phyloP scores from a whole-genome alignment of 2,888 invertebrate species.

The Tetropium fuscum region DNA sequence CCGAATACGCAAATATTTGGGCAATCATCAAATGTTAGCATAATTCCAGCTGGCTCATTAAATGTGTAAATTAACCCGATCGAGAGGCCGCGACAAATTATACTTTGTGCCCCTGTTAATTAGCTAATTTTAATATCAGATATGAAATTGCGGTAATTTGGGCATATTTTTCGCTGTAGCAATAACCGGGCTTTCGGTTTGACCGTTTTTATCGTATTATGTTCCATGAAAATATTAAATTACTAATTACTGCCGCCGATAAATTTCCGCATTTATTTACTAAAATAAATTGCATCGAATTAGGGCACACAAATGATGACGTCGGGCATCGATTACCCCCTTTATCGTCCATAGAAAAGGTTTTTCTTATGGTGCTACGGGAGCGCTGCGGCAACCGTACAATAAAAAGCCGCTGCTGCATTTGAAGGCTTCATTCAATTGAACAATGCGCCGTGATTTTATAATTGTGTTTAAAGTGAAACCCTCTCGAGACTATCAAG shows the following conservation, averaged over 20 bases:
- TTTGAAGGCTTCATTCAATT: conserved; percentile 53
- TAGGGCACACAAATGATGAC: too few relatives aligned
- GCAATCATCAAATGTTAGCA: conserved; percentile 14
- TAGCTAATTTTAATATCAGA: too few relatives aligned
- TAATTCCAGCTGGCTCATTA: conserved; percentile 5
- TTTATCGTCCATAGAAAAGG: neutral
- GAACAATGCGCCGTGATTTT: conserved; percentile 55
- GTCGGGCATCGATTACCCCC: conserved; percentile 16
- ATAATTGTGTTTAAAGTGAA: conserved; percentile 57
- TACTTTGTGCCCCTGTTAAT: too few relatives aligned
- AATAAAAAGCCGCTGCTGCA: conserved; percentile 31
- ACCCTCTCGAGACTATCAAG: conserved; percentile 49
- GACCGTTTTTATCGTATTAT: too few relatives aligned
- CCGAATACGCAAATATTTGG: conserved; percentile 13
- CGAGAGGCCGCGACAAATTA: too few relatives aligned
- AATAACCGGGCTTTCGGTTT: too few relatives aligned
- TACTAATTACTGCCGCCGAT: too few relatives aligned
- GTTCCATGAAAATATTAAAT: too few relatives aligned
- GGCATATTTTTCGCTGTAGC: too few relatives aligned
- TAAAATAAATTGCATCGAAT: too few relatives aligned
- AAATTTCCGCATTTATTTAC: too few relatives aligned
- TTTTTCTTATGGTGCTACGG: neutral
- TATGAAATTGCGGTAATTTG: too few relatives aligned
- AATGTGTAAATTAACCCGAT: conserved; percentile 19
- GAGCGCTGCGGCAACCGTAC: conserved; percentile 1